Conservation (phyloP, 2,113 vertebrate genomes). For the Halichoerus grypus region DNA sequence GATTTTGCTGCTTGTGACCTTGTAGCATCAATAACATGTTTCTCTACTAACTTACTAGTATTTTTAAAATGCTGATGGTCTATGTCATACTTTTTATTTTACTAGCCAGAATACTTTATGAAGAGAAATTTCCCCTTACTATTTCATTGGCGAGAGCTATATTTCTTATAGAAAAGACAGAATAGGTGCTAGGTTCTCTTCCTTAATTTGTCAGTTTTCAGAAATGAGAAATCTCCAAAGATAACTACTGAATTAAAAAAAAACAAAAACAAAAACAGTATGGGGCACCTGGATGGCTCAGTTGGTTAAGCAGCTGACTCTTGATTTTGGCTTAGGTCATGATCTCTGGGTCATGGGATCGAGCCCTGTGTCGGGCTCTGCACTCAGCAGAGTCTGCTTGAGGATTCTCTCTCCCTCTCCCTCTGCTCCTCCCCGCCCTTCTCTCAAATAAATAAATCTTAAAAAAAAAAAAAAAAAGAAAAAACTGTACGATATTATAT, state of each 20-base stretch:
- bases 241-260: neutral
- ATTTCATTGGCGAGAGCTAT: neutral
- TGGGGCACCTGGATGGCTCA: neutral
- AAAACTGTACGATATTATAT: neutral
- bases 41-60: neutral
- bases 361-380: neutral
- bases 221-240: neutral
- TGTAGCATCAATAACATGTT: neutral
- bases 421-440: neutral
- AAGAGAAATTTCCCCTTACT: neutral
- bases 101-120: neutral
- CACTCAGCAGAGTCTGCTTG: neutral
- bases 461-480: neutral
- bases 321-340: neutral
- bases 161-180: neutral
- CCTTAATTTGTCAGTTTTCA: neutral
- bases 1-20: neutral
- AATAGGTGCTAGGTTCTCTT: neutral
- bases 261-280: neutral
- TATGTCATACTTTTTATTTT: neutral
- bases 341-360: neutral
- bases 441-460: neutral
- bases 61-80: neutral
- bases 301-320: neutral
- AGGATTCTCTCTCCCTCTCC: neutral